A percentile compares a stretch with the other conserved stretches of the same genome.
These are phyloP conservation scores for Aphelocoma californica DNA, from an alignment of 2,797 vertebrate species.

Conservation along the genomic window DNA sequence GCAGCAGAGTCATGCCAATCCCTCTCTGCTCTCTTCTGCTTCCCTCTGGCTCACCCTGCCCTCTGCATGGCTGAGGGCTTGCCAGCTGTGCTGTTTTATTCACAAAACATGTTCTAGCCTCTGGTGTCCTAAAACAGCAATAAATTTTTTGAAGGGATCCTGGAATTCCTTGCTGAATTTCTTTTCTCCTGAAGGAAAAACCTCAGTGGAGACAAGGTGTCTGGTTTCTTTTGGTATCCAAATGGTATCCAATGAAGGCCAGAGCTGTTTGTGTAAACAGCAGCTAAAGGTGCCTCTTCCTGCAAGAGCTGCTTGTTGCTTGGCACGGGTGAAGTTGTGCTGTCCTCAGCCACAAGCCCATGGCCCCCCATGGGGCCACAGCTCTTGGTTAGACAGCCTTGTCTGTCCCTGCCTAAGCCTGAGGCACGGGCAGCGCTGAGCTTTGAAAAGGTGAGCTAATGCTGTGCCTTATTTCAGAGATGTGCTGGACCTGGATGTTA, in stretches of 20 bases:
- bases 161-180: not conserved
- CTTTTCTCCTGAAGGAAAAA: not conserved
- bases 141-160: not conserved
- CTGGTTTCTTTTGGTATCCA: not conserved
- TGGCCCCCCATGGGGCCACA: not conserved
- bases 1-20: not conserved
- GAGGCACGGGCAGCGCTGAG: not conserved
- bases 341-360: not conserved
- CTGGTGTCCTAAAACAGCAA: not conserved
- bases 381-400: not conserved
- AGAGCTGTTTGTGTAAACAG: not conserved
- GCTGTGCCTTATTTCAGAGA: not conserved
- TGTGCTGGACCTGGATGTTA: not conserved
- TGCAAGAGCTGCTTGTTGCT: not conserved
- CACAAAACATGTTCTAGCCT: not conserved
- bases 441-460: not conserved
- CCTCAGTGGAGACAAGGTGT: rapidly evolving
- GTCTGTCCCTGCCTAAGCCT: not conserved
- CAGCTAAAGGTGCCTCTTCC: not conserved
- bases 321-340: rapidly evolving
- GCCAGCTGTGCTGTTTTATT: not conserved
- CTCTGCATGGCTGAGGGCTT: not conserved
- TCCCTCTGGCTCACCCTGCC: not conserved
- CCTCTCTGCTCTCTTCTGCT: not conserved
- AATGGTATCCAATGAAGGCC: rapidly evolving